A percentile compares a stretch with the other conserved stretches of the same genome.
Conservation (phyloP, 2,797 vertebrate species). For the Fistularia tabacaria region DNA sequence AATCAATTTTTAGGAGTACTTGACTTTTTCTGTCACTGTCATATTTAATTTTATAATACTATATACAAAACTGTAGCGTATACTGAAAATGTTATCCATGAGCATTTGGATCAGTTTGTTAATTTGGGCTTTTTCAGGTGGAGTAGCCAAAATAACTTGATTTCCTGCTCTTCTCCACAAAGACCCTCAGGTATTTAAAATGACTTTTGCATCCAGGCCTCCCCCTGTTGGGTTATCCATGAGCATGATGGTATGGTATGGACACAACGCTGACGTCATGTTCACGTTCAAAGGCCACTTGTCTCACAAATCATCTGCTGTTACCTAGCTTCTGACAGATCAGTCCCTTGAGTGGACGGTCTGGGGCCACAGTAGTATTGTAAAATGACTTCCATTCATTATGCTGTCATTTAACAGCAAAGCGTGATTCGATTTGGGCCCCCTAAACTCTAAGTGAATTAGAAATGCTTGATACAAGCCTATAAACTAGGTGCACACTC, state of each 20-base stretch:
- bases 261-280: slow-evolving; percentile 33
- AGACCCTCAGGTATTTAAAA: not conserved
- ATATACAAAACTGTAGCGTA: slow-evolving; percentile 1
- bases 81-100: slow-evolving; percentile 6
- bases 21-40: not conserved
- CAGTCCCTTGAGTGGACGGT: slow-evolving; percentile 32
- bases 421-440: slow-evolving; percentile 40
- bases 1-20: not conserved
- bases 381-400: slow-evolving; percentile 62
- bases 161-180: slow-evolving; percentile 1
- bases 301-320: slow-evolving; percentile 45
- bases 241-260: slow-evolving; percentile 23
- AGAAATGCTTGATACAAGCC: slow-evolving; percentile 31
- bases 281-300: slow-evolving; percentile 11
- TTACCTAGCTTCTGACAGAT: slow-evolving; percentile 43
- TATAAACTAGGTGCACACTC: slow-evolving; percentile 22
- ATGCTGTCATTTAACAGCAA: slow-evolving; percentile 52
- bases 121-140: not conserved
- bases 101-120: slow-evolving; percentile 4
- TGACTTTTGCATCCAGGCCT: slow-evolving; percentile 35
- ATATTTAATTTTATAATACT: not conserved
- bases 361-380: slow-evolving; percentile 46
- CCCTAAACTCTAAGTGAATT: slow-evolving; percentile 45
- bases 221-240: slow-evolving; percentile 20
- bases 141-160: not conserved